A percentile compares a stretch with the other conserved stretches of the same genome.
Evolutionary conservation across 1,140 invertebrate species (phyloP).

Genomic region (Drosophila navojoa): DNA sequence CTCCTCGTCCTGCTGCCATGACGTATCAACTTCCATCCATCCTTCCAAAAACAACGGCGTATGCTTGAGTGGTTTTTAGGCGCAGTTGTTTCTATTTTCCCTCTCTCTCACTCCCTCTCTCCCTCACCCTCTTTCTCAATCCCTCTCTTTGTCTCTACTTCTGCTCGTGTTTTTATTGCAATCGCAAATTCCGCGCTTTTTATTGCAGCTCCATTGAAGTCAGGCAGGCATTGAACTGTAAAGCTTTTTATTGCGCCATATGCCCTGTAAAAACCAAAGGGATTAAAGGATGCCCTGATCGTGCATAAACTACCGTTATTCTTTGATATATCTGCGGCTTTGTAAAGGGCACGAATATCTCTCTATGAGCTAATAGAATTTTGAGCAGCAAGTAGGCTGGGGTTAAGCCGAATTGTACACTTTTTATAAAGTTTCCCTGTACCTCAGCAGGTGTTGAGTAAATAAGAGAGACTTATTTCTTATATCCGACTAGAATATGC

Average conservation of each 20-base stretch:
- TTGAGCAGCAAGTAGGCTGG: not conserved
- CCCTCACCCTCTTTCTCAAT: too few species aligned
- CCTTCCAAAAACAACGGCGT: slow-evolving; percentile 17
- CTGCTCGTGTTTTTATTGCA: slow-evolving; percentile 61
- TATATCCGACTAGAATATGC: too few species aligned
- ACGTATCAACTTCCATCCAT: not conserved
- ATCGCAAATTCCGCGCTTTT: slow-evolving; percentile 71
- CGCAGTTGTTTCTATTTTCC: slow-evolving; percentile 74
- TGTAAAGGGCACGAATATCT: not conserved
- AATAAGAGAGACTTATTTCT: too few species aligned
- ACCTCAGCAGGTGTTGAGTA: too few species aligned
- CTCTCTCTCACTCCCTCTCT: not conserved
- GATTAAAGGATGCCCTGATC: slow-evolving; percentile 36
- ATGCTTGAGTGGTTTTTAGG: slow-evolving; percentile 81
- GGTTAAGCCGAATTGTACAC: too few species aligned
- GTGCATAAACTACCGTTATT: not conserved
- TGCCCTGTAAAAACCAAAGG: slow-evolving; percentile 43
- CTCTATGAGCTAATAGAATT: not conserved
- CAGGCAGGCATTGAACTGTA: slow-evolving; percentile 70
- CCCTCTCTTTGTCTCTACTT: not conserved
- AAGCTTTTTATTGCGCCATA: slow-evolving; percentile 51
- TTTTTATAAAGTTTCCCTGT: too few species aligned
- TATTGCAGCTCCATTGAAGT: slow-evolving; percentile 78
- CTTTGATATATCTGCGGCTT: not conserved
- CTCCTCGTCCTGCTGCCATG: not conserved